Evolutionary conservation across 2,888 invertebrate genomes (phyloP), one percentile per base, ranked within the genome.

Genomic region (Mesorhabditis spiculigera): DNA sequence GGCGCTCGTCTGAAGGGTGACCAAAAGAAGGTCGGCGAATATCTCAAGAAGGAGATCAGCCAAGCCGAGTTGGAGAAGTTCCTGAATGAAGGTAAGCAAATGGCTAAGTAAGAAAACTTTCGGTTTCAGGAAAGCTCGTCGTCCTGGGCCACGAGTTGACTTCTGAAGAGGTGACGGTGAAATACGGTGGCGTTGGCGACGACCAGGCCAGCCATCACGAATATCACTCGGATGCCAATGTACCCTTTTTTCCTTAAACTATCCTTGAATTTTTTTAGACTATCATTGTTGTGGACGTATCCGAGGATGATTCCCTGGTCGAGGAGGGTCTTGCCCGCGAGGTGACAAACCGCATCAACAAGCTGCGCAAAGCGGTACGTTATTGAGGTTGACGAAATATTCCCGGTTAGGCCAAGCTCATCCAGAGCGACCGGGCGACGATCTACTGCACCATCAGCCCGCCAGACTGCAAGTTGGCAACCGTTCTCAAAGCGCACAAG

Each of bases 291-390:
- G 87, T 98, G 78, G 93, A 97, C 86, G 91, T 93, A 69, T 92
- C 92, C 0, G 93, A 93, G 3, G 94, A 94, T 86, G 92, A 93
- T 84, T 91, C 91, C 43, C 91, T 96, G 91, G 89, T 93, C 75
- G 93, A 95, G 85, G 97, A 98, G 89, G 98, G 98, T 6, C 90
- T 93, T 43, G 93, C 96, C 0, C 90, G 97, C 72, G 98, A 99
- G 88, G 91, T 97, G 43, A 93, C 95, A 72, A 98, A 97, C 86
- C 90, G 97, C 70, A 90, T 98, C 45, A 98, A 99, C 86, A 96
- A 95, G 87, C 89, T 98, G 10, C 89, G 97, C 72, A 99, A 99
- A 88, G 94, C 95, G 86, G 88, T 87, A 6, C 41, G 66, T 66
- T 42, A 41, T 58, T n/a, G 28, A 28, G 41, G 64, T 8, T 44